phyloP scores from a whole-genome alignment of 1,140 invertebrate genomes.

The Caenorhabditis remanei region DNA sequence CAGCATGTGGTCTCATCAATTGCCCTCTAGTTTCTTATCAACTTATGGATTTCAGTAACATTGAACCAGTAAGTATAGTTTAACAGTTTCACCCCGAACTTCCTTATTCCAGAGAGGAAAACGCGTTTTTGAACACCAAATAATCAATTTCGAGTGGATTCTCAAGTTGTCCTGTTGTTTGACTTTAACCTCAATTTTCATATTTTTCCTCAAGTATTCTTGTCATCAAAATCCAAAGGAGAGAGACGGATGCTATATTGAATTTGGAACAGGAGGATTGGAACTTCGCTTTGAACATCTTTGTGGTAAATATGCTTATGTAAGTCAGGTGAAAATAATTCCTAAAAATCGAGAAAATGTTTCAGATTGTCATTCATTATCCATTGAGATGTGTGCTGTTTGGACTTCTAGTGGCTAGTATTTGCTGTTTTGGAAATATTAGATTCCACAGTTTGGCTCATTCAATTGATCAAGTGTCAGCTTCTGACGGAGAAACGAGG shows the following conservation, averaged over 20 bases:
- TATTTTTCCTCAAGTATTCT: conserved; percentile 20
- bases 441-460: conserved; percentile 29
- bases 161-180: background rate
- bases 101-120: background rate
- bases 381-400: background rate
- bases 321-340: background rate
- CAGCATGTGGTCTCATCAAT: background rate
- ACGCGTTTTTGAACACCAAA: background rate
- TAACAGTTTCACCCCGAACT: background rate
- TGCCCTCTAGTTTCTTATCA: background rate
- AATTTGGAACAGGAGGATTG: conserved; percentile 9
- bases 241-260: background rate
- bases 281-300: conserved; percentile 24
- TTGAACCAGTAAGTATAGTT: background rate
- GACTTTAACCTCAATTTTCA: background rate
- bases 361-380: background rate
- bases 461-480: conserved; percentile 8
- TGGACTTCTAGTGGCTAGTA: background rate
- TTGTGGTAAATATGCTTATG: background rate
- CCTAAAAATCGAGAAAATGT: no score
- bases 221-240: background rate
- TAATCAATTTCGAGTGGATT: background rate
- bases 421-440: background rate
- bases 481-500: conserved; percentile 11
- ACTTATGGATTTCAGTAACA: background rate